phyloP scores from a whole-genome alignment of 2,113 vertebrate species.

The Passer domesticus region DNA sequence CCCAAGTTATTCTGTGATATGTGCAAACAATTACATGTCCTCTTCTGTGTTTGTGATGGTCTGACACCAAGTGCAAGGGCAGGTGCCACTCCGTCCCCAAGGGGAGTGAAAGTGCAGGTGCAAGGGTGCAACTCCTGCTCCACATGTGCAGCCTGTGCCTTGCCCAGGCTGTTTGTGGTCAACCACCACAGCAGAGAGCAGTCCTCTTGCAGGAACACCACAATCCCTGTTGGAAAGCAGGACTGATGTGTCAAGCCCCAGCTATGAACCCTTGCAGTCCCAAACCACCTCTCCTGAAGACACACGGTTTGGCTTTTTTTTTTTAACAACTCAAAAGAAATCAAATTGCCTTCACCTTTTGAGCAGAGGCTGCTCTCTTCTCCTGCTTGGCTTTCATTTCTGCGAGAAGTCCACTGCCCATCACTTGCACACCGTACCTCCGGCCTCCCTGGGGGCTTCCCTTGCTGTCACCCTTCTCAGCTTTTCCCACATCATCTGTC shows the following conservation, averaged over 20 bases:
- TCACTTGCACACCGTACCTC: slow-evolving; percentile 89
- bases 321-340: neutral
- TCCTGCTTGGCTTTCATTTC: slow-evolving; percentile 99
- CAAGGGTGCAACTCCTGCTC: neutral
- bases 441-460: slow-evolving; percentile 88
- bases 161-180: neutral
- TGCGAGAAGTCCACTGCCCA: slow-evolving; percentile 90
- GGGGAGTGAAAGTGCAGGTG: neutral
- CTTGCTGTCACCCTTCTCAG: slow-evolving; percentile 72
- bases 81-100: neutral
- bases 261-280: neutral
- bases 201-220: neutral
- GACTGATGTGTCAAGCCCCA: neutral
- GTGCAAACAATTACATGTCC: neutral
- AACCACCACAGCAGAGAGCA: neutral
- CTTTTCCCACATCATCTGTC: slow-evolving; percentile 71
- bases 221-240: neutral
- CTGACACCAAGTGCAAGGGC: neutral
- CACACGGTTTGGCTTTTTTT: neutral
- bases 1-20: neutral
- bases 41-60: neutral
- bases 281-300: neutral
- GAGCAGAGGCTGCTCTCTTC: slow-evolving; percentile 80
- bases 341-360: slow-evolving; percentile 80
- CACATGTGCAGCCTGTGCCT: neutral